Evolutionary conservation across 1,140 invertebrate species (phyloP).

Genomic region (Pseudomyrmex pallidus): DNA sequence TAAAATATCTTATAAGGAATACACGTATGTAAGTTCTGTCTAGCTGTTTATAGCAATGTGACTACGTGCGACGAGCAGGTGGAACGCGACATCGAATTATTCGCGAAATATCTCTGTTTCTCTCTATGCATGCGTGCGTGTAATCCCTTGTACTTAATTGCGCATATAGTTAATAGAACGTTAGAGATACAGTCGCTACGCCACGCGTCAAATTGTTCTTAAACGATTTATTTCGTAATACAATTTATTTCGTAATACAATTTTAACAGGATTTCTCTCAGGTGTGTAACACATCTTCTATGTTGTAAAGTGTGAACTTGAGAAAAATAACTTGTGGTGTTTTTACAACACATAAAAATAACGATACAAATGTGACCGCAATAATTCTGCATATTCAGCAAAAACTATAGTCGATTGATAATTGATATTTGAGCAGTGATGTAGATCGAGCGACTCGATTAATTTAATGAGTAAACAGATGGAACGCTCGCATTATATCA

Average conservation of each 20-base stretch:
- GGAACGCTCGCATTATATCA: background rate
- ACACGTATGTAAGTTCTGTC: conserved; percentile 26
- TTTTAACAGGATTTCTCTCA: background rate
- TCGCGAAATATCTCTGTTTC: conserved; percentile 47
- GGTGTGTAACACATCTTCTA: too few relatives aligned
- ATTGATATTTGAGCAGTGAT: background rate
- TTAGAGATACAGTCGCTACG: conserved; percentile 29
- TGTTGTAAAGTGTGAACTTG: too few relatives aligned
- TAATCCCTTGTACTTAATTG: conserved; percentile 55
- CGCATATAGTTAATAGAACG: conserved; percentile 52
- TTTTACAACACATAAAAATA: too few relatives aligned
- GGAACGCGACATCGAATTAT: conserved; percentile 59
- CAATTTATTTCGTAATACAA: conserved; percentile 32
- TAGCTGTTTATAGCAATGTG: conserved; percentile 33
- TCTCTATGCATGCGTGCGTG: conserved; percentile 37
- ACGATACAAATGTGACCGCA: too few relatives aligned
- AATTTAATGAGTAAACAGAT: conserved; percentile 31
- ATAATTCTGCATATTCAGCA: background rate
- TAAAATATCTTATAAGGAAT: background rate
- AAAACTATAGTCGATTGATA: background rate
- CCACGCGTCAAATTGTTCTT: conserved; percentile 29
- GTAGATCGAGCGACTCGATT: conserved; percentile 21
- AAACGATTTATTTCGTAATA: too few relatives aligned
- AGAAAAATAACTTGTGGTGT: too few relatives aligned
- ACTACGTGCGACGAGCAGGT: conserved; percentile 47